A percentile compares a stretch with the other conserved stretches of the same genome.
These are phyloP conservation scores for Trissonchulus sp. DNA, from an alignment of 2,888 invertebrate species.

Conservation along the genomic window DNA sequence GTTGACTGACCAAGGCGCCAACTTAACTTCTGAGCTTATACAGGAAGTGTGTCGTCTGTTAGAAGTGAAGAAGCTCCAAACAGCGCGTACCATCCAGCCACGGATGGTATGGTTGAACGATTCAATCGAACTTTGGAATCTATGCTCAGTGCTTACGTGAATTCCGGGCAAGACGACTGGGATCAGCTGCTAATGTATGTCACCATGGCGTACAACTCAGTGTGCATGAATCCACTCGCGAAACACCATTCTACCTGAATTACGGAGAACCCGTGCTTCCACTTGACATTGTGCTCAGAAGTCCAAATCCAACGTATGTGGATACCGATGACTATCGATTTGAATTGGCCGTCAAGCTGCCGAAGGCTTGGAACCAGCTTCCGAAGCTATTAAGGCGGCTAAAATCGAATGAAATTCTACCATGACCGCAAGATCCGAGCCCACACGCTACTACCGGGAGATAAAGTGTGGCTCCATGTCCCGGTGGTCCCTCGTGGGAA, in stretches of 20 bases:
- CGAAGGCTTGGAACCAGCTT: too few species aligned
- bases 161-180: slow-evolving; percentile 35
- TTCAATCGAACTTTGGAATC: slow-evolving; percentile 37
- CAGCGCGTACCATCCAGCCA: slow-evolving; percentile 36
- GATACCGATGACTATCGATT: too few species aligned
- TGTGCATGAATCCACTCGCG: slow-evolving; percentile 33
- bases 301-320: too few species aligned
- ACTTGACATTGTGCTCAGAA: too few species aligned
- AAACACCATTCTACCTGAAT: slow-evolving; percentile 37
- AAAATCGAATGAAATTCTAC: too few species aligned
- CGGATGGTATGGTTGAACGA: too few species aligned
- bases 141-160: slow-evolving; percentile 38
- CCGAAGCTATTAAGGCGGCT: too few species aligned
- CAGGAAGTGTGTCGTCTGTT: slow-evolving; percentile 27
- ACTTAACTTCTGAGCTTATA: slow-evolving; percentile 37
- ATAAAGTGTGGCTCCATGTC: too few species aligned
- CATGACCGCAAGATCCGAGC: too few species aligned
- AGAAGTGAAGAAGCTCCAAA: slow-evolving; percentile 33
- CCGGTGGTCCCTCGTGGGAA: too few species aligned
- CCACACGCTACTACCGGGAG: too few species aligned
- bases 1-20: slow-evolving; percentile 37
- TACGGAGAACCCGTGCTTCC: slow-evolving; percentile 37
- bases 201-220: slow-evolving; percentile 37
- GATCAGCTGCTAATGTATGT: slow-evolving; percentile 33
- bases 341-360: too few species aligned